Percentiles rank a stretch among this genome's conserved stretches.
phyloP scores from a whole-genome alignment of 2,113 vertebrate species.

The Xyrauchen texanus region DNA sequence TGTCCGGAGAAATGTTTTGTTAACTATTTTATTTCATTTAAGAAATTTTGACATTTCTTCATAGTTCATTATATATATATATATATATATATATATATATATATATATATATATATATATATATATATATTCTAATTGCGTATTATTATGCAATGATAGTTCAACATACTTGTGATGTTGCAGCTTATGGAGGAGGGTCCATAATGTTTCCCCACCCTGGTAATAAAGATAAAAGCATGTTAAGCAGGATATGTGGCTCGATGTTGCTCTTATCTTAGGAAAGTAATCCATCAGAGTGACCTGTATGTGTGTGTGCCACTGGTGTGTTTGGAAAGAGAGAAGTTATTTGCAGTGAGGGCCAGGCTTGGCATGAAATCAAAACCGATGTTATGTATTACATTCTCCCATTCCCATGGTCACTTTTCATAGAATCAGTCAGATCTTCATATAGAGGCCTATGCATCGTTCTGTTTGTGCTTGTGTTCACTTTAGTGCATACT shows the following conservation, averaged over 20 bases:
- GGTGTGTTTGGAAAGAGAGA: no score
- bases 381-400: no score
- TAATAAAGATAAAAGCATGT: slow-evolving; percentile 60
- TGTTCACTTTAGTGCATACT: not conserved
- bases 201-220: slow-evolving; percentile 36
- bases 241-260: slow-evolving; percentile 48
- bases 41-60: not conserved
- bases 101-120: no score
- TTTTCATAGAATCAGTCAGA: slow-evolving; percentile 9
- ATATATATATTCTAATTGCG: not conserved
- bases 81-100: no score
- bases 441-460: slow-evolving; percentile 1
- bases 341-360: no score
- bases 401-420: not conserved
- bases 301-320: slow-evolving; percentile 24
- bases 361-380: no score
- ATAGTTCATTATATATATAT: no score
- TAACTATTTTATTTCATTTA: no score
- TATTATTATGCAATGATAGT: slow-evolving; percentile 40
- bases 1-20: not conserved
- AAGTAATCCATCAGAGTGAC: slow-evolving; percentile 53
- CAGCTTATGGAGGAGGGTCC: slow-evolving; percentile 35
- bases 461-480: not conserved
- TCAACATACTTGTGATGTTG: slow-evolving; percentile 30
- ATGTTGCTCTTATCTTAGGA: slow-evolving; percentile 47